A percentile compares a stretch with the other conserved stretches of the same genome.
phyloP scores from a whole-genome alignment of 2,113 vertebrate species.

The Apteryx owenii region DNA sequence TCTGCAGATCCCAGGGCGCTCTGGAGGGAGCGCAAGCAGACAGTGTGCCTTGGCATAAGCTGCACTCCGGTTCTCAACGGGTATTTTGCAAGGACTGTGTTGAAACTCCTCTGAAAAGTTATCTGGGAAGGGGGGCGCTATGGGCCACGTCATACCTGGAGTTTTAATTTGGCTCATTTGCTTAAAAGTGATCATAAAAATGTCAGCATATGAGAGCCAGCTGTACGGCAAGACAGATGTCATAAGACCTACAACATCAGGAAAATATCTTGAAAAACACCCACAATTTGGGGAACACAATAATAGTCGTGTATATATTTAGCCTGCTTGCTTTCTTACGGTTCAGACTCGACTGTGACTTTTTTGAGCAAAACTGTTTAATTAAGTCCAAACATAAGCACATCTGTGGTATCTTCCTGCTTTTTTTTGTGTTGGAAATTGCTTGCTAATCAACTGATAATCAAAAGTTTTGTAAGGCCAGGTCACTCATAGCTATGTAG shows the following conservation, averaged over 20 bases:
- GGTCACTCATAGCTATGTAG: neutral
- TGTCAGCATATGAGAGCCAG: fast-evolving
- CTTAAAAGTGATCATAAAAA: neutral
- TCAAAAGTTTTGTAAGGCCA: neutral
- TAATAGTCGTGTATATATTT: neutral
- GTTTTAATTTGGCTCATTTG: neutral
- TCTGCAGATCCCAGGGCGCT: too few species aligned
- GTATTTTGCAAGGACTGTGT: neutral
- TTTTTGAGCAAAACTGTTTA: neutral
- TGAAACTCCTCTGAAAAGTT: neutral
- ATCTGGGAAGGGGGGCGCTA: neutral
- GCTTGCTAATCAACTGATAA: neutral
- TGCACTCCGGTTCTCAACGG: neutral
- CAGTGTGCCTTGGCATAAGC: neutral
- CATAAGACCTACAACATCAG: neutral
- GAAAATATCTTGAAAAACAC: neutral
- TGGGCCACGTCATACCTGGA: neutral
- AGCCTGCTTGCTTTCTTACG: neutral
- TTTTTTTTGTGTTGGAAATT: neutral
- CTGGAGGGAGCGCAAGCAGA: too few species aligned
- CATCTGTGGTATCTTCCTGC: neutral
- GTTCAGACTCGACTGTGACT: neutral
- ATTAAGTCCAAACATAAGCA: neutral
- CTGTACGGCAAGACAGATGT: neutral
- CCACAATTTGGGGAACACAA: fast-evolving